A percentile compares a stretch with the other conserved stretches of the same genome.
phyloP scores from a whole-genome alignment of 2,888 invertebrate genomes.

The Amphipoea lucens region DNA sequence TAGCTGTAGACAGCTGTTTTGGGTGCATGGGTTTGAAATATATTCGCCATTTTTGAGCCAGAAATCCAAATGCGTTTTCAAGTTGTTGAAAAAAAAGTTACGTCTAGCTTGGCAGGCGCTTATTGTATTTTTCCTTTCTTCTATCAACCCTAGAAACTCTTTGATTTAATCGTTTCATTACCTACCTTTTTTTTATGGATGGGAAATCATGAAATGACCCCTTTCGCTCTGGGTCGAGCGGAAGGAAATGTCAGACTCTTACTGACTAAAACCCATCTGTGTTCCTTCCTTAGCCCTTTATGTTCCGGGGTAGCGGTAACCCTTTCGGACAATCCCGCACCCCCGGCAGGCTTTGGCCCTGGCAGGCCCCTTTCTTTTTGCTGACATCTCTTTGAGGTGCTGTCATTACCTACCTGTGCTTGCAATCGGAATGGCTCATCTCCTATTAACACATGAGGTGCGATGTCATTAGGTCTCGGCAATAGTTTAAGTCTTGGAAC shows the following conservation, averaged over 20 bases:
- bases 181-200: background rate
- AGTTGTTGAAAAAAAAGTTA: background rate
- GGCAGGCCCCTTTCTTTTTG: no score
- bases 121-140: slow-evolving; percentile 13
- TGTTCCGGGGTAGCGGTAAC: no score
- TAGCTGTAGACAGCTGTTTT: background rate
- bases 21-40: background rate
- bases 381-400: no score
- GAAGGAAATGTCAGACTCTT: no score
- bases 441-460: slow-evolving; percentile 25
- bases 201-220: no score
- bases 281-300: no score
- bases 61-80: slow-evolving; percentile 6
- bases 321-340: no score
- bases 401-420: background rate
- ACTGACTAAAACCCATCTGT: no score
- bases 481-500: slow-evolving; percentile 1
- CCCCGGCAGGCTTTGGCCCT: no score
- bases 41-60: slow-evolving; percentile 7
- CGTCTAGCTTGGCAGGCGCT: background rate
- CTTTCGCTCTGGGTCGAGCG: no score
- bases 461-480: slow-evolving; percentile 5
- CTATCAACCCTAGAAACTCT: slow-evolving; percentile 16
- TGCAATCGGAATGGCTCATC: slow-evolving; percentile 22
- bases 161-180: slow-evolving; percentile 27